Conservation (phyloP, 1,140 invertebrate species). For the Gryon sp. region DNA sequence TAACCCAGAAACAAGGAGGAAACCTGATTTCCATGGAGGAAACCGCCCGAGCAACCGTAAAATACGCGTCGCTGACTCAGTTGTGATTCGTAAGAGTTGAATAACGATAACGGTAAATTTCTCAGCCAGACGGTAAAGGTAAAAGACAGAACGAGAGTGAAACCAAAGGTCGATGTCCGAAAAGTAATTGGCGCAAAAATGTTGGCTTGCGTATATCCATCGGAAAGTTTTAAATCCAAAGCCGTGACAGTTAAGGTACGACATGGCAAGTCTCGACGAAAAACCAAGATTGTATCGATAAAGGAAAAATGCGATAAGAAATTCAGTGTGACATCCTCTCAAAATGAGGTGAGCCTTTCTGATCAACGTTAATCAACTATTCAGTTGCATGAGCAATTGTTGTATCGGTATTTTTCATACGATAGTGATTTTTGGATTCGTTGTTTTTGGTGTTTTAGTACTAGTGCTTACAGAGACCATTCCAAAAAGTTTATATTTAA, state of each 20-base stretch:
- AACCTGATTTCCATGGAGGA: conserved; percentile 54
- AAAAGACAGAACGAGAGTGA: conserved; percentile 34
- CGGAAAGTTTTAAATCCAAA: conserved; percentile 76
- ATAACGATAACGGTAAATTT: conserved; percentile 19
- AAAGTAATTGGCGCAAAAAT: conserved; percentile 64
- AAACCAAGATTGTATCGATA: conserved; percentile 70
- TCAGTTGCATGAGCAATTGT: conserved; percentile 37
- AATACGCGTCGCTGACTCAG: conserved; percentile 30
- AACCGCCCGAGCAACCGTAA: conserved; percentile 30
- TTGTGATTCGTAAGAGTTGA: conserved; percentile 20
- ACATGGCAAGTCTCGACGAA: conserved; percentile 71
- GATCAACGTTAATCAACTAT: conserved; percentile 27
- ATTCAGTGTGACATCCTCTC: conserved; percentile 49
- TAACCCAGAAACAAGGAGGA: conserved; percentile 48
- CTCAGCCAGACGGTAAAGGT: not conserved
- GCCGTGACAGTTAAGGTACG: conserved; percentile 73
- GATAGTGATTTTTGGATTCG: too few relatives aligned
- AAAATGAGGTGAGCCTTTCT: conserved; percentile 62
- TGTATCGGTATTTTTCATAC: conserved; percentile 14
- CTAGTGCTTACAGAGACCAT: conserved; percentile 18
- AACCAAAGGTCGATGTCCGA: conserved; percentile 27
- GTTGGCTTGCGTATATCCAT: conserved; percentile 77
- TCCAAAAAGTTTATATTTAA: conserved; percentile 24
- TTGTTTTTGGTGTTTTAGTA: conserved; percentile 34
- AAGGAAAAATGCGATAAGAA: conserved; percentile 69